A percentile compares a stretch with the other conserved stretches of the same genome.
phyloP scores from a whole-genome alignment of 2,113 vertebrate genomes.

The Grallaria varia region DNA sequence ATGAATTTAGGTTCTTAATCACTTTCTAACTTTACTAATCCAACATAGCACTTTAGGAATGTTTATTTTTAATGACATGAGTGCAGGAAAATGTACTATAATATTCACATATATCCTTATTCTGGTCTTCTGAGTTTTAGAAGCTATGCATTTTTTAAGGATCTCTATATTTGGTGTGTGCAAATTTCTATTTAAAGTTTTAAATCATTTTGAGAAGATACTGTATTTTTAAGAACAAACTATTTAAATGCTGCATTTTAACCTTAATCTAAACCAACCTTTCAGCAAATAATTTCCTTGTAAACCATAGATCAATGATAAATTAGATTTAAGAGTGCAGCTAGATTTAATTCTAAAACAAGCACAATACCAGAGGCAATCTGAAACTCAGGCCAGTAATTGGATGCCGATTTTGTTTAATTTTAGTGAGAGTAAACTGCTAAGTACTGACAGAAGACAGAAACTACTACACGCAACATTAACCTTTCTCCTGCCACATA shows the following conservation, averaged over 20 bases:
- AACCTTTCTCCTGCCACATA: constrained; percentile 15
- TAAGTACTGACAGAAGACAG: constrained; percentile 14
- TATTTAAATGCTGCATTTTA: neutral
- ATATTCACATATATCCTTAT: neutral
- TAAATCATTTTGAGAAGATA: neutral
- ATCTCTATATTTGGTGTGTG: neutral
- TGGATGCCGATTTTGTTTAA: constrained; percentile 39
- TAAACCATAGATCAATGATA: neutral
- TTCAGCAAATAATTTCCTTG: neutral
- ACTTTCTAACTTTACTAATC: neutral
- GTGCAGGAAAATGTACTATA: neutral
- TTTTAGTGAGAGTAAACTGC: constrained; percentile 45
- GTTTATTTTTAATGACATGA: neutral
- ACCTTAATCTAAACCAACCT: neutral
- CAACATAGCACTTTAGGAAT: neutral
- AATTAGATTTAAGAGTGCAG: neutral
- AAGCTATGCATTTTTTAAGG: neutral
- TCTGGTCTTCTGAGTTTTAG: neutral
- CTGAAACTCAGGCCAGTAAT: constrained; percentile 26
- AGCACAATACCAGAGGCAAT: constrained; percentile 16
- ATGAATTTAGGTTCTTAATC: neutral
- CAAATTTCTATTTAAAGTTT: neutral
- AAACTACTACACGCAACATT: constrained; percentile 4
- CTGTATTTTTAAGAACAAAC: neutral
- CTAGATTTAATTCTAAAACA: constrained; percentile 27